These are phyloP conservation scores for Schizopygopsis malacanthus DNA, from an alignment of 2,797 vertebrate species.

Conservation along the genomic window DNA sequence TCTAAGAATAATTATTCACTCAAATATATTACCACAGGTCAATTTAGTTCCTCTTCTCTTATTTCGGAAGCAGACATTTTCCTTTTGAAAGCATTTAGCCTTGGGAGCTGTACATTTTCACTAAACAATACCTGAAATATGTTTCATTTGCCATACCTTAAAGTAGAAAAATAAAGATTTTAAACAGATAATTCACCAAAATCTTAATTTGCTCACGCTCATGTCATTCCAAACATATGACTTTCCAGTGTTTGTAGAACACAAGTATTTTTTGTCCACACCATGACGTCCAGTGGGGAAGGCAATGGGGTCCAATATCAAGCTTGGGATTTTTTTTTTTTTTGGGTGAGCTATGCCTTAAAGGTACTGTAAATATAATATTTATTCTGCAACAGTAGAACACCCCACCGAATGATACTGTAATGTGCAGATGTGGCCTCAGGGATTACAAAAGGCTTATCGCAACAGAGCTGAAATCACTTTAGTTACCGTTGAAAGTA, in stretches of 20 bases:
- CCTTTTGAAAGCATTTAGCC: slow-evolving; percentile 68
- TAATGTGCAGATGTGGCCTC: slow-evolving; percentile 38
- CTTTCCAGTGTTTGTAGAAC: neutral
- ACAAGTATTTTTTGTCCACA: neutral
- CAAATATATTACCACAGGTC: slow-evolving; percentile 83
- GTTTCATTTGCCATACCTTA: slow-evolving; percentile 25
- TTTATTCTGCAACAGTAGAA: slow-evolving; percentile 31
- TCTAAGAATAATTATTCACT: slow-evolving; percentile 85
- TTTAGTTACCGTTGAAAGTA: slow-evolving; percentile 35
- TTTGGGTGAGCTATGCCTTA: neutral
- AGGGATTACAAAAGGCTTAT: slow-evolving; percentile 32
- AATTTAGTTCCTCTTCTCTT: slow-evolving; percentile 74
- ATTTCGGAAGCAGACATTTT: slow-evolving; percentile 79
- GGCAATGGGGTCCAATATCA: neutral
- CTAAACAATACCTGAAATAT: slow-evolving; percentile 40
- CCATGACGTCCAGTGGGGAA: neutral
- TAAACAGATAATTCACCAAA: neutral
- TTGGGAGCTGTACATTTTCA: slow-evolving; percentile 68
- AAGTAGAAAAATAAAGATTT: slow-evolving; percentile 28
- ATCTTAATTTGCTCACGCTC: slow-evolving; percentile 15
- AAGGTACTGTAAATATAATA: slow-evolving; percentile 17
- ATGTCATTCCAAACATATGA: neutral
- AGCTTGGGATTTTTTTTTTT: neutral
- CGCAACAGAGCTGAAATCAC: slow-evolving; percentile 25
- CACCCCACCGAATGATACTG: slow-evolving; percentile 33